These are phyloP conservation scores for Narcine bancroftii DNA, from an alignment of 2,113 vertebrate genomes.

Conservation along the genomic window DNA sequence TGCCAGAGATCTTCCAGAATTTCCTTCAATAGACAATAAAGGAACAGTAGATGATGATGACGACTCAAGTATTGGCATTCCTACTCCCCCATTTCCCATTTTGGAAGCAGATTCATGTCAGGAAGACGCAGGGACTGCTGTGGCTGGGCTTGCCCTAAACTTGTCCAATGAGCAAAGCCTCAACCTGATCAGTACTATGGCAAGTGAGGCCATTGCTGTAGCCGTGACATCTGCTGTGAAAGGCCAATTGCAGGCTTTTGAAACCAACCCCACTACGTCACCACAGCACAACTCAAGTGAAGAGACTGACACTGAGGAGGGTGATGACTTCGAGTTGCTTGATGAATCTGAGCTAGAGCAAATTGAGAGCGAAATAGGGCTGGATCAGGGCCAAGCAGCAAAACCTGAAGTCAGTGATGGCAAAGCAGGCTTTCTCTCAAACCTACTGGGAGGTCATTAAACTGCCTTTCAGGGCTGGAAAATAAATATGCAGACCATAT, in stretches of 20 bases:
- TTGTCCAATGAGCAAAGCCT: constrained; percentile 55
- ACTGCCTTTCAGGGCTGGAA: background rate
- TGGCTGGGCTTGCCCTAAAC: constrained; percentile 53
- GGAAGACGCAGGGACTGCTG: constrained; percentile 44
- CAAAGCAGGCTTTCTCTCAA: constrained; percentile 79
- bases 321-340: constrained; percentile 91
- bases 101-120: constrained; percentile 40
- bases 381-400: constrained; percentile 54
- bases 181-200: constrained; percentile 67
- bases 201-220: constrained; percentile 67
- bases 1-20: constrained; percentile 70
- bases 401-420: constrained; percentile 50
- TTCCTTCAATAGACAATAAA: constrained; percentile 79
- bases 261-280: constrained; percentile 44
- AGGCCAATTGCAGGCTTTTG: constrained; percentile 63
- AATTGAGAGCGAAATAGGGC: constrained; percentile 79
- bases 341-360: constrained; percentile 96
- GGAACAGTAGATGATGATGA: constrained; percentile 74
- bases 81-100: constrained; percentile 48
- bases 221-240: constrained; percentile 77
- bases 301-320: constrained; percentile 86
- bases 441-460: constrained; percentile 81
- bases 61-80: constrained; percentile 68
- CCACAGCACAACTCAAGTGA: constrained; percentile 55
- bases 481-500: constrained; percentile 28